Conservation (phyloP, 2,797 vertebrate species). For the Pterois miles region DNA sequence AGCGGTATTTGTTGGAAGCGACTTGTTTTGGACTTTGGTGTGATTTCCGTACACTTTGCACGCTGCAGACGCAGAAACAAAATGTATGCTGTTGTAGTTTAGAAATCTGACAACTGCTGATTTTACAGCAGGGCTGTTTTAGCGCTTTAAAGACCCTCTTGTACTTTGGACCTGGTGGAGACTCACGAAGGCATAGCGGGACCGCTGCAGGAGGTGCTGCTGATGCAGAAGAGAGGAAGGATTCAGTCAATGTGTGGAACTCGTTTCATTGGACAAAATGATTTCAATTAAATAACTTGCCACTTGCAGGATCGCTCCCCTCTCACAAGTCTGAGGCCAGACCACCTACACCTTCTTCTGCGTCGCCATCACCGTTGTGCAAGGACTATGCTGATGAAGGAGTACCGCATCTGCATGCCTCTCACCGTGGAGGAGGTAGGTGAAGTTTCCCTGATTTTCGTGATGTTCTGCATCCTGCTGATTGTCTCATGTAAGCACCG, state of each 20-base stretch:
- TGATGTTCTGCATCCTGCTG: not conserved
- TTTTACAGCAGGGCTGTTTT: not conserved
- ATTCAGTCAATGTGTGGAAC: not conserved
- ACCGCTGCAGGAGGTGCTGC: conserved; percentile 19
- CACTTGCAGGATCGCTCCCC: not conserved
- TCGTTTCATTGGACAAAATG: not conserved
- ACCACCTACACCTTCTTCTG: not conserved
- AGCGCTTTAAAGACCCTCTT: not conserved
- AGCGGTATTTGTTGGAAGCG: not conserved
- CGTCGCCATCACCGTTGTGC: conserved; percentile 1
- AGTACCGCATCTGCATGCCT: conserved; percentile 98
- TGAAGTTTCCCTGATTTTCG: conserved; percentile 36
- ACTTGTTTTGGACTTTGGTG: conserved; percentile 44
- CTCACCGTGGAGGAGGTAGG: conserved; percentile 98
- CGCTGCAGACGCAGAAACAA: not conserved
- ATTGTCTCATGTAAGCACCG: not conserved
- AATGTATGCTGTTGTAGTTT: not conserved
- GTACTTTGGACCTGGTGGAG: conserved; percentile 11
- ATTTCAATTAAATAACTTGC: not conserved
- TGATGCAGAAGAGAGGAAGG: conserved; percentile 34
- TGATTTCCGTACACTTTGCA: conserved; percentile 14
- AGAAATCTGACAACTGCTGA: not conserved
- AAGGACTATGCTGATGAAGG: conserved; percentile 94
- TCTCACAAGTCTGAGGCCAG: conserved; percentile 1
- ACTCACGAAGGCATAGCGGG: conserved; percentile 28